phyloP scores from a whole-genome alignment of 2,888 invertebrate species.

The Pecten maximus region DNA sequence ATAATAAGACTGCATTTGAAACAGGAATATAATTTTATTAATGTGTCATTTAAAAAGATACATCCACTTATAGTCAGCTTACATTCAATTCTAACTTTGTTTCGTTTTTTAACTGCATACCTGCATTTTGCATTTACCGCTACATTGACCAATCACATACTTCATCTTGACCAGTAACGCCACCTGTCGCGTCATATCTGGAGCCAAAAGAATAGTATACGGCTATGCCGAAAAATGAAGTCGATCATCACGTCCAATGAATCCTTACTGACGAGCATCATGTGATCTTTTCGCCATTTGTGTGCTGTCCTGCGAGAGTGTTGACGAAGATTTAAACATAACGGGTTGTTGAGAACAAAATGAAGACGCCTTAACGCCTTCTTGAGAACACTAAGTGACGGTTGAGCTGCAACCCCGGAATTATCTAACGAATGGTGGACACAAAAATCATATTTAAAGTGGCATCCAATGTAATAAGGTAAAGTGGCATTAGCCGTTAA shows the following conservation, averaged over 20 bases:
- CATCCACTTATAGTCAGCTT: too few species aligned
- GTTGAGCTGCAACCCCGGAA: not conserved
- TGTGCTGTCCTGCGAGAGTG: not conserved
- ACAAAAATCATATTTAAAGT: constrained; percentile 30
- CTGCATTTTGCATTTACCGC: too few species aligned
- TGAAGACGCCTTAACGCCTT: not conserved
- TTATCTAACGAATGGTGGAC: constrained; percentile 26
- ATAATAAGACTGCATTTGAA: too few species aligned
- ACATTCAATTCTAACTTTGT: too few species aligned
- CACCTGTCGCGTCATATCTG: too few species aligned
- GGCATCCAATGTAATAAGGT: constrained; percentile 8
- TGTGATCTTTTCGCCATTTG: not conserved
- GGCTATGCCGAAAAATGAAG: too few species aligned
- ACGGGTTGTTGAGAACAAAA: not conserved
- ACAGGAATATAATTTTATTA: too few species aligned
- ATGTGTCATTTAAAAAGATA: too few species aligned
- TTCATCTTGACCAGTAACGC: too few species aligned
- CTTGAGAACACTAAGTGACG: not conserved
- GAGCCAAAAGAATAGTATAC: too few species aligned
- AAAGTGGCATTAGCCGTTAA: not conserved
- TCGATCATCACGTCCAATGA: not conserved
- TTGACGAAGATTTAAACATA: not conserved
- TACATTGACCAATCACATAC: too few species aligned
- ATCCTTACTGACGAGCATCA: not conserved
- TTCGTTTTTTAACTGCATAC: too few species aligned